These are phyloP conservation scores for Aphaenogaster rudis DNA, from an alignment of 1,140 invertebrate genomes.

Conservation along the genomic window DNA sequence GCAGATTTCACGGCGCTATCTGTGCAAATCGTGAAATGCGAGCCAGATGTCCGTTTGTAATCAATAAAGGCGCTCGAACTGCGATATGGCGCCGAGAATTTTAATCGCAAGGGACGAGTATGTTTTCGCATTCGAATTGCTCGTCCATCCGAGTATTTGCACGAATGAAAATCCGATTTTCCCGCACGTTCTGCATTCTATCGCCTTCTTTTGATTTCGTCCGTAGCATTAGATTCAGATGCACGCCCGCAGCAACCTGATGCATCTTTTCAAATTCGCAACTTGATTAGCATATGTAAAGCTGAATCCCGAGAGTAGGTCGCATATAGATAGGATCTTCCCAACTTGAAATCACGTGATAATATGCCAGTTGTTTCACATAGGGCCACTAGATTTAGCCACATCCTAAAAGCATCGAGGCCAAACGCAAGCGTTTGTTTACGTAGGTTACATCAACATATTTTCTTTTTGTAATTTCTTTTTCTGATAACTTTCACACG, in stretches of 20 bases:
- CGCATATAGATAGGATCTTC: background rate
- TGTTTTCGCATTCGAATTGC: constrained; percentile 44
- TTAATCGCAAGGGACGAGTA: constrained; percentile 65
- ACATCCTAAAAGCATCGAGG: background rate
- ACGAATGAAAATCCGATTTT: constrained; percentile 47
- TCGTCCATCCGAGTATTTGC: constrained; percentile 10
- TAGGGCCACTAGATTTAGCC: background rate
- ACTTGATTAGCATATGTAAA: constrained; percentile 49
- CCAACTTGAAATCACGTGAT: constrained; percentile 8
- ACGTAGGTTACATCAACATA: background rate
- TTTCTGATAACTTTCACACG: background rate
- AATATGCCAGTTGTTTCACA: background rate
- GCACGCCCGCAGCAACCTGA: constrained; percentile 29
- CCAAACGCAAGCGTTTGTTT: background rate
- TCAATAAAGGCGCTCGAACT: constrained; percentile 25
- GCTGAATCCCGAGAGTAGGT: background rate
- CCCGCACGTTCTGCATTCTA: constrained; percentile 25
- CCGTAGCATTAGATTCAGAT: background rate
- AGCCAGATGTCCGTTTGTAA: constrained; percentile 53
- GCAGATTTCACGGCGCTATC: background rate
- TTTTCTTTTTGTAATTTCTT: background rate
- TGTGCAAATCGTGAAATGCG: constrained; percentile 32
- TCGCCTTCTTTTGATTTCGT: constrained; percentile 14
- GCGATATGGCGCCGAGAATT: constrained; percentile 47
- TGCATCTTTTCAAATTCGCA: constrained; percentile 30